Evolutionary conservation across 1,140 invertebrate species (phyloP).

Genomic region (Drusus annulatus): DNA sequence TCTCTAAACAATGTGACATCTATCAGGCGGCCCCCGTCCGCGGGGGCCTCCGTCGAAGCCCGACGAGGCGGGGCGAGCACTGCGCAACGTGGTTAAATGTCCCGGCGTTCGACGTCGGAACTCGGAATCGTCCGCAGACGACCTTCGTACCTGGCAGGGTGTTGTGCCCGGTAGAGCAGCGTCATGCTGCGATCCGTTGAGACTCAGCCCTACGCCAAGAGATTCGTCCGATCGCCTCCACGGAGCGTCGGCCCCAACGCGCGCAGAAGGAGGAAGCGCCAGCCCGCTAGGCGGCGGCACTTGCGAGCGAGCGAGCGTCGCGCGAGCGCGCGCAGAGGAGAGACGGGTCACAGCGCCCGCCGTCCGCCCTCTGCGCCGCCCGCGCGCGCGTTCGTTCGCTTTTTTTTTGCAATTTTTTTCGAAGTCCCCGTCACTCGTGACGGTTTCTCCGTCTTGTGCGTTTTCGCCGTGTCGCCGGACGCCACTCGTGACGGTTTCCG

Average conservation of each 20-base stretch:
- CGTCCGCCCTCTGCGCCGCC: too few species aligned
- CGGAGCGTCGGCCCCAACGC: conserved; percentile 62
- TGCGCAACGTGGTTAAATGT: conserved; percentile 60
- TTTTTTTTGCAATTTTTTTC: too few species aligned
- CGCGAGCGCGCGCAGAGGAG: too few species aligned
- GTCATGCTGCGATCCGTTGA: conserved; percentile 72
- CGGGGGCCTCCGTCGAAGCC: conserved; percentile 87
- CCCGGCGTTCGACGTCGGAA: conserved; percentile 14
- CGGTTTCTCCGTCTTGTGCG: too few species aligned
- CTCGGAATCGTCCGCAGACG: conserved; percentile 75
- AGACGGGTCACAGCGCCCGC: too few species aligned
- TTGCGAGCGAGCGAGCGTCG: too few species aligned
- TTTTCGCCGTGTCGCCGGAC: too few species aligned
- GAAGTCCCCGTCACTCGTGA: too few species aligned
- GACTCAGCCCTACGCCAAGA: conserved; percentile 71
- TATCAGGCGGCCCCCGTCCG: conserved; percentile 79
- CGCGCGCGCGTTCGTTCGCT: too few species aligned
- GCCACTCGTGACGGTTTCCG: too few species aligned
- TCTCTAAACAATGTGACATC: conserved; percentile 72
- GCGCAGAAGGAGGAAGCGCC: too few species aligned
- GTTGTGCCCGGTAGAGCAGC: conserved; percentile 76
- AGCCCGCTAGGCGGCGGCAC: too few species aligned
- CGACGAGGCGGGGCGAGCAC: conserved; percentile 78
- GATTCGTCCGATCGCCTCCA: conserved; percentile 60
- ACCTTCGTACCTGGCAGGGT: conserved; percentile 75